These are phyloP conservation scores for Bombus breviceps DNA, from an alignment of 1,140 invertebrate species.

Conservation along the genomic window DNA sequence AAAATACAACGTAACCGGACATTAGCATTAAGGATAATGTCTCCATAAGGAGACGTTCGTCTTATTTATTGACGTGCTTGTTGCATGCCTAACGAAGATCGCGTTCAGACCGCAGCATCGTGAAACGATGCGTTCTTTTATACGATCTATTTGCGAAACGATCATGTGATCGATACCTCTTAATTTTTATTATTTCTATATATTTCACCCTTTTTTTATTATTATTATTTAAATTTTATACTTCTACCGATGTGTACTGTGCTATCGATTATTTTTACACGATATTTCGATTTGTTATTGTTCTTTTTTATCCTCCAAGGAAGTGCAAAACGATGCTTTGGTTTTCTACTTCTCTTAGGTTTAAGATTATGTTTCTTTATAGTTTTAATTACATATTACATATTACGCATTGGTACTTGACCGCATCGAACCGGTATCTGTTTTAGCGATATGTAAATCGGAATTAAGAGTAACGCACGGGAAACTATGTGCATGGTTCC, in stretches of 20 bases:
- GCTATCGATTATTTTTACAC: constrained; percentile 6
- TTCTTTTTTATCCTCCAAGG: neutral
- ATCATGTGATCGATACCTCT: constrained; percentile 7
- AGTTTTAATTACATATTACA: neutral
- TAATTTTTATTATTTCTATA: neutral
- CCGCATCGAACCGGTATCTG: neutral
- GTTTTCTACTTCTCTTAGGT: neutral
- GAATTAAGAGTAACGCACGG: neutral
- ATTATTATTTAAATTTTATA: constrained; percentile 22
- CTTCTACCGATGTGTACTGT: neutral
- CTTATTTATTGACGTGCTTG: constrained; percentile 37
- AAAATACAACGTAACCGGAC: constrained; percentile 10
- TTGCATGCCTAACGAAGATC: constrained; percentile 27
- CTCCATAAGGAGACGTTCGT: neutral
- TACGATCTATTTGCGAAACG: neutral
- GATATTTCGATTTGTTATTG: neutral
- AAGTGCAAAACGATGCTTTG: neutral
- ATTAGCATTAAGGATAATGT: constrained; percentile 23
- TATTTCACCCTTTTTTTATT: neutral
- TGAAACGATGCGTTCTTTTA: neutral
- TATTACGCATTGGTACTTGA: constrained; percentile 24
- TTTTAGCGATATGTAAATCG: constrained; percentile 25
- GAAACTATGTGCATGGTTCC: neutral
- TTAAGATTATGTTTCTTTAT: constrained; percentile 2
- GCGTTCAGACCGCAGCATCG: neutral